These are phyloP conservation scores for Phaetusa simplex DNA, from an alignment of 2,113 vertebrate genomes.

Conservation along the genomic window DNA sequence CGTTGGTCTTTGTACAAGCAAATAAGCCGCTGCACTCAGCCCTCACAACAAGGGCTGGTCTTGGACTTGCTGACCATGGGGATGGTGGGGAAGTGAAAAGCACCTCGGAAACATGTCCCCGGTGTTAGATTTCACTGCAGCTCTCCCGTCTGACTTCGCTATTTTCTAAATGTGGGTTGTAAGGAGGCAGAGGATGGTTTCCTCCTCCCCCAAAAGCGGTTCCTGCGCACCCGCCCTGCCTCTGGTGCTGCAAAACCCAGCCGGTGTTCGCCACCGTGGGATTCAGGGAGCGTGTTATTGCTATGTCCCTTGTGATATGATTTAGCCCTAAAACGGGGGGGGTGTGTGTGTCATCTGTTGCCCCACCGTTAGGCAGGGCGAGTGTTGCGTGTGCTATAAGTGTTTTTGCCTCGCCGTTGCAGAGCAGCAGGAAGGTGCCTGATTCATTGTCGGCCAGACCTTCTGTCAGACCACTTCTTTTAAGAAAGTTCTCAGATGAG, in stretches of 20 bases:
- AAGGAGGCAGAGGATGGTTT: background rate
- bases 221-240: rapidly evolving
- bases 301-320: rapidly evolving
- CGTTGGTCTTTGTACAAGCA: rapidly evolving
- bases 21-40: rapidly evolving
- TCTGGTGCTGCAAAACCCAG: background rate
- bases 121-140: background rate
- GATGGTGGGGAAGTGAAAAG: background rate
- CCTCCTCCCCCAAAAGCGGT: background rate
- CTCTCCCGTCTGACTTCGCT: background rate
- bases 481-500: conserved; percentile 98
- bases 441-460: conserved; percentile 82
- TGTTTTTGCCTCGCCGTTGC: conserved; percentile 86
- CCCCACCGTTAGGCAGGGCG: background rate
- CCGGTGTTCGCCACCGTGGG: rapidly evolving
- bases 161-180: rapidly evolving
- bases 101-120: rapidly evolving
- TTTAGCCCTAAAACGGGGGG: background rate
- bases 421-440: conserved; percentile 85
- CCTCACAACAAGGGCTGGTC: rapidly evolving
- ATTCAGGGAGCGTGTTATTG: rapidly evolving
- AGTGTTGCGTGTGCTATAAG: conserved; percentile 44
- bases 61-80: rapidly evolving
- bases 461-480: conserved; percentile 95
- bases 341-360: background rate